These are phyloP conservation scores for Rhynchopsitta pachyrhyncha DNA, from an alignment of 2,113 vertebrate species.

Conservation along the genomic window DNA sequence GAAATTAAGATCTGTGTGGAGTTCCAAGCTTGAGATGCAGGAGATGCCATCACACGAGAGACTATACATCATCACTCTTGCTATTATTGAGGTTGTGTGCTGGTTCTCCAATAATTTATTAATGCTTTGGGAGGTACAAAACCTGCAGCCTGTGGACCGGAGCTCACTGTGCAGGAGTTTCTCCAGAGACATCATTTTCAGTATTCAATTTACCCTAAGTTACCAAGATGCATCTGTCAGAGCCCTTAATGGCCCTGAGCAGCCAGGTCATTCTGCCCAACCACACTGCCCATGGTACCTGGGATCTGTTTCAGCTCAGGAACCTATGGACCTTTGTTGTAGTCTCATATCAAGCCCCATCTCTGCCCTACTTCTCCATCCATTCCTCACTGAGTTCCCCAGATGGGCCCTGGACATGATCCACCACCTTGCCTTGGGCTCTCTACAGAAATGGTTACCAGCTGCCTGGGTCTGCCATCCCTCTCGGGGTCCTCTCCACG, in stretches of 20 bases:
- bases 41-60: background rate
- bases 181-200: background rate
- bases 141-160: background rate
- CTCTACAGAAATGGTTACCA: background rate
- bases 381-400: background rate
- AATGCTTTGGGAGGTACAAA: background rate
- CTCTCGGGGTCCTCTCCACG: background rate
- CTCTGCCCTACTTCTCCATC: background rate
- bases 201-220: background rate
- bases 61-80: background rate
- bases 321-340: background rate
- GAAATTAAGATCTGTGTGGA: background rate
- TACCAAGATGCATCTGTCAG: background rate
- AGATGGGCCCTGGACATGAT: background rate
- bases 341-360: background rate
- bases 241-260: background rate
- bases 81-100: background rate
- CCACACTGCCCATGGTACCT: background rate
- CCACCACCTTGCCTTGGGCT: background rate
- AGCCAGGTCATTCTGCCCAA: background rate
- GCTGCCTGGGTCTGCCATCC: rapidly evolving
- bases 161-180: background rate
- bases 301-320: background rate
- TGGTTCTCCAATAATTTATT: background rate
- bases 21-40: background rate